Base-by-base conservation (phyloP, 2,888 invertebrate species). In the Tenthredo distinguenda region DNA sequence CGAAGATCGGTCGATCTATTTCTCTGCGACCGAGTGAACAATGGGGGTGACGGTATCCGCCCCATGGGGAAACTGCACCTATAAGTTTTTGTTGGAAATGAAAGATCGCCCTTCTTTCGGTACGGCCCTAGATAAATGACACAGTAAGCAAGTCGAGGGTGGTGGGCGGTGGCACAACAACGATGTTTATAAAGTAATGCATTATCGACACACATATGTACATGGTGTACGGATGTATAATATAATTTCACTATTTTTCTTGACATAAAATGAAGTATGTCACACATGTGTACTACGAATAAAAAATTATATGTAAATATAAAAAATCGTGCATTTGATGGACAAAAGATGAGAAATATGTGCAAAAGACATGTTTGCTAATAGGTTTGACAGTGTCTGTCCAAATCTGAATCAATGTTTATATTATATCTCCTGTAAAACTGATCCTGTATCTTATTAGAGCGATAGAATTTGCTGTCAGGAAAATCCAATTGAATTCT, bases 401-500 rank as follows among this genome's bases (percentile, higher is more conserved):
- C 82, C 82, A 82, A 21, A 40, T 82, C 82, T 2, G n/a, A 40
- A 26, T 82, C 82, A 9, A 88, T 62, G 81, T 88, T 88, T 47
- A 87, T 85, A 68, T 87, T 87, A 81, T 87, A 89, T 84, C 88
- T 87, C 47, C 89, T 86, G 87, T 89, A 89, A 85, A 90, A 88
- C 85, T 87, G 85, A 74, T 88, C 88, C 84, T 87, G 86, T 86
- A 90, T 88, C 83, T 86, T 87, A 85, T 87, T 88, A n/a, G 86
- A 87, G 50, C 91, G 88, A 86, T 87, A 86, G 87, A 90, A 91
- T 88, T 88, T 90, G 71, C 87, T 89, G 71, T 89, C 89, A 15
- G 89, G 89, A 76, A 86, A 86, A 88, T 92, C 92, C 84, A 89
- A 81, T 87, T 89, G 89, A 74, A 86, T 84, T 85, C 91, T 89